Evolutionary conservation across 1,140 invertebrate genomes (phyloP).

Genomic region (Pseudomyrmex flavicornis): DNA sequence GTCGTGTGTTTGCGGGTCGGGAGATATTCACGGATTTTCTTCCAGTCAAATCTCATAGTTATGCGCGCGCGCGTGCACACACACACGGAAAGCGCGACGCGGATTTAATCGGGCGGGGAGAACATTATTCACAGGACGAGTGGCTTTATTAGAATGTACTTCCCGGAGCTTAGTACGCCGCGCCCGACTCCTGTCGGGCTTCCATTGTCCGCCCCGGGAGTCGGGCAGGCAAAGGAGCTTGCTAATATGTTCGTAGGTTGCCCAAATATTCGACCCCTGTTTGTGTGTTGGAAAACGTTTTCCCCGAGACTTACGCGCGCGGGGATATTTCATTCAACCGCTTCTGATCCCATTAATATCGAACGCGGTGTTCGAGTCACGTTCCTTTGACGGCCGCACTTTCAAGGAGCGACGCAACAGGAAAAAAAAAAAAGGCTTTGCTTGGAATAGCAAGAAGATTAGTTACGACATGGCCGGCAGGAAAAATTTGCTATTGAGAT

Average conservation of each 20-base stretch:
- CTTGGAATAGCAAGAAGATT: too few relatives aligned
- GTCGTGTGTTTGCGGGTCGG: slow-evolving; percentile 44
- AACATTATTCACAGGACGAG: slow-evolving; percentile 72
- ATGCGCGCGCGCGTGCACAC: slow-evolving; percentile 23
- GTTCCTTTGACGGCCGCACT: background rate
- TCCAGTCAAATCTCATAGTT: slow-evolving; percentile 55
- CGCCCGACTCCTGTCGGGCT: slow-evolving; percentile 22
- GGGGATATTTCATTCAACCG: slow-evolving; percentile 26
- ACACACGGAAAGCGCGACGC: slow-evolving; percentile 53
- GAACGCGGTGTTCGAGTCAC: background rate
- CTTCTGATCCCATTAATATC: slow-evolving; percentile 15
- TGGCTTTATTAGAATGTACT: slow-evolving; percentile 71
- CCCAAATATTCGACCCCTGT: slow-evolving; percentile 56
- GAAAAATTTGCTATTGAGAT: too few relatives aligned
- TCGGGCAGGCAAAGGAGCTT: slow-evolving; percentile 59
- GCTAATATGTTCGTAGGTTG: slow-evolving; percentile 58
- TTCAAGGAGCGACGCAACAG: background rate
- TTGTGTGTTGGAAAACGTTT: slow-evolving; percentile 36
- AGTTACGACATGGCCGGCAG: too few relatives aligned
- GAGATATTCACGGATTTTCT: slow-evolving; percentile 9
- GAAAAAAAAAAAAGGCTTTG: too few relatives aligned
- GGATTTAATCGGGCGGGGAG: slow-evolving; percentile 52
- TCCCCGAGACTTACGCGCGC: background rate
- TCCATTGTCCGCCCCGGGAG: slow-evolving; percentile 42
- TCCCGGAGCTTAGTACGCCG: slow-evolving; percentile 40